Evolutionary conservation across 1,140 invertebrate genomes (phyloP), one percentile per base, ranked within the genome.

Genomic region (Meloidogyne chitwoodi): DNA sequence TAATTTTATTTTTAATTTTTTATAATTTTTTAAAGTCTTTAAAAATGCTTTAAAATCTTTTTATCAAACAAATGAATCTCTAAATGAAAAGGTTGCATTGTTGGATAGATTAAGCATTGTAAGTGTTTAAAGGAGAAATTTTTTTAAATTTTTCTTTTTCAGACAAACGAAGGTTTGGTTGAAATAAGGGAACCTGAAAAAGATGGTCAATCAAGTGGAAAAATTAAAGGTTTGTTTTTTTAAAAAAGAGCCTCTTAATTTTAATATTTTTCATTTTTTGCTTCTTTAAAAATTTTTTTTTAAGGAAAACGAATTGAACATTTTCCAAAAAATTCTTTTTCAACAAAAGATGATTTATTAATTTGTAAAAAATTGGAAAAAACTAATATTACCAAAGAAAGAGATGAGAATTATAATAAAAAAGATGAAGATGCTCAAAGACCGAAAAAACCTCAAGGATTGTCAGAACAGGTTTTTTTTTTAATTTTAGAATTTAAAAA

Each of bases 381-480:
- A 38, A 38, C 34, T 38, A 8, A 8, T 38, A 38, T 6, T 6
- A 8, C 34, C 8, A 38, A 38, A 10, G 34, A 38, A 38, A 6
- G 0, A 19, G 19, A 19, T 19, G 10, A 48, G n/a, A 56, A 56
- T n/a, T n/a, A 19, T n/a, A n/a, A 56, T n/a, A n/a, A n/a, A n/a
- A n/a, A n/a, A n/a, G n/a, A n/a, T n/a, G 48, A 56, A n/a, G 48
- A 56, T 56, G 5, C 0, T n/a, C 11, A 56, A n/a, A 29, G 8
- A 22, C 44, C 48, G 14, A 1, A 16, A 26, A 44, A 27, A 44
- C 27, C 75, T 4, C 76, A 77, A 48, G 29, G 68, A 22, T n/a
- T 75, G 11, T 76, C 69, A 4, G 34, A 74, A 27, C 22, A 74
- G 66, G 73, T 74, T 74, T 38, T 14, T 62, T 70, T 44, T 44